Base-by-base conservation (phyloP, 2,888 invertebrate genomes). In the Linnaemya vulpina region DNA sequence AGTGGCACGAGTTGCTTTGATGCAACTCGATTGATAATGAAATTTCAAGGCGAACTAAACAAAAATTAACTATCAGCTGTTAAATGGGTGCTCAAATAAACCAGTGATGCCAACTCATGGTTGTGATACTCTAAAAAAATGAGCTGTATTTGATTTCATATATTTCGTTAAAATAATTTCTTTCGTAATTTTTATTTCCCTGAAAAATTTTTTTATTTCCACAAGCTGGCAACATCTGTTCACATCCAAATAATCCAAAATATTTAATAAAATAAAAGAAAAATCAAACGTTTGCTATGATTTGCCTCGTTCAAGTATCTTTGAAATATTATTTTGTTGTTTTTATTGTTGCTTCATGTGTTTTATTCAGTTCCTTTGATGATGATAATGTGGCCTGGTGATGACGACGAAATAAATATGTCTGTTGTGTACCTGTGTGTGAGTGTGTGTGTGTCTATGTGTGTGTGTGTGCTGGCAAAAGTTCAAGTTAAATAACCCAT, bases 351-450 rank as follows among this genome's bases (percentile, higher is more conserved):
- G n/a, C n/a, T 35, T 17, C 9, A 1, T 58, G 20, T 38, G 58
- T 38, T 55, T 40, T 22, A n/a, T n/a, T n/a, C n/a, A 55, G 49
- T 62, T 68, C 62, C 58, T 73, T 80, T 80, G 79, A 73, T 73
- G 55, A 79, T 79, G 55, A 79, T 71, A 55, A 71, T 79, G 43
- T 71, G 58, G 51, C 51, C 51, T 70, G 89, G 86, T 51, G 68
- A 77, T 89, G 89, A 89, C 87, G 90, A 90, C 88, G 88, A 90
- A 55, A 62, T 78, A 7, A 49, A 40, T 78, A 8, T 73, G 1
- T 58, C n/a, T n/a, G n/a, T n/a, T n/a, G n/a, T n/a, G n/a, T n/a
- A n/a, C n/a, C n/a, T n/a, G n/a, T n/a, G n/a, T n/a, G n/a, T n/a
- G 5, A 30, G 2, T 30, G 2, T 5, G 30, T 30, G 2, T 30